These are phyloP conservation scores for Pteria penguin DNA, from an alignment of 2,888 invertebrate species.

Conservation along the genomic window DNA sequence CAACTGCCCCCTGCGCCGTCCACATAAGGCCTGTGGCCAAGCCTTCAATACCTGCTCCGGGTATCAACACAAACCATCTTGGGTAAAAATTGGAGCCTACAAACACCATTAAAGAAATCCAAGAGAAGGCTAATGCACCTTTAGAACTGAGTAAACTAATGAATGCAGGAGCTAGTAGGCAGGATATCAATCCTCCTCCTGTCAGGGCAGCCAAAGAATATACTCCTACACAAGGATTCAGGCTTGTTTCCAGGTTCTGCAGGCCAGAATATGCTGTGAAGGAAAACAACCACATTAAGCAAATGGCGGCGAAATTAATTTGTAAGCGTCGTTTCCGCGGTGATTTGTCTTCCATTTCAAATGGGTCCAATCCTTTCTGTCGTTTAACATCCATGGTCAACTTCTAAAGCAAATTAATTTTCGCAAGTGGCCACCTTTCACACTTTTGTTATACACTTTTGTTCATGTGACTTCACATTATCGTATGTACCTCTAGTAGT, in stretches of 20 bases:
- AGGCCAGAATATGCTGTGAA: slow-evolving; percentile 63
- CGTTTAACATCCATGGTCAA: too few species aligned
- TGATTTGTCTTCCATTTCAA: slow-evolving; percentile 21
- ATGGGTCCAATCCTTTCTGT: not conserved
- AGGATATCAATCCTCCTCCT: slow-evolving; percentile 59
- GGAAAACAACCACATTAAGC: slow-evolving; percentile 60
- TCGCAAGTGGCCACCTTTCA: too few species aligned
- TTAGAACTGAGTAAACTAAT: slow-evolving; percentile 58
- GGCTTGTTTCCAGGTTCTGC: slow-evolving; percentile 59
- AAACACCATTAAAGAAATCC: slow-evolving; percentile 58
- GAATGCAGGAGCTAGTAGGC: slow-evolving; percentile 61
- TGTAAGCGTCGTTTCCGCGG: slow-evolving; percentile 36
- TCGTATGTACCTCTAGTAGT: too few species aligned
- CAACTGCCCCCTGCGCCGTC: slow-evolving; percentile 62
- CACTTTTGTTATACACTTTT: too few species aligned
- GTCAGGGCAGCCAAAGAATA: slow-evolving; percentile 64
- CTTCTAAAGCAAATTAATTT: too few species aligned
- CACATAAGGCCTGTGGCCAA: slow-evolving; percentile 62
- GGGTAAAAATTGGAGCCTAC: slow-evolving; percentile 63
- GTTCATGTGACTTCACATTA: too few species aligned
- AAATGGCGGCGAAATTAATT: slow-evolving; percentile 52
- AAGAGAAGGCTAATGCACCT: slow-evolving; percentile 56
- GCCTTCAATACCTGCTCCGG: slow-evolving; percentile 57
- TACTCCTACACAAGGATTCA: slow-evolving; percentile 57
- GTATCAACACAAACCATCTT: slow-evolving; percentile 53